phyloP scores from a whole-genome alignment of 1,140 invertebrate genomes.

The Andricus grossulariae region DNA sequence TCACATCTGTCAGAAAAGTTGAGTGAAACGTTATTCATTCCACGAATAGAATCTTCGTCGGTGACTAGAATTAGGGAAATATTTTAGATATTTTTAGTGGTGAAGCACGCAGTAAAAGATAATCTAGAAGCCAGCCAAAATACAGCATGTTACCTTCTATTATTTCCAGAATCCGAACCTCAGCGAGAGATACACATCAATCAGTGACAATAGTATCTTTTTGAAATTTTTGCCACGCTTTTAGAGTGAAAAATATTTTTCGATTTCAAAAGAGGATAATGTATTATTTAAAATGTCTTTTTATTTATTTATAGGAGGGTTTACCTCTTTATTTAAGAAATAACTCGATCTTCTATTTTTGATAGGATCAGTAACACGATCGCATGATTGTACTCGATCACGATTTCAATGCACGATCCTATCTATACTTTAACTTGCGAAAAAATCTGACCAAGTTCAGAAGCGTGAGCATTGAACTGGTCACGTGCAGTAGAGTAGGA shows the following conservation, averaged over 20 bases:
- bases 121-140: conserved; percentile 17
- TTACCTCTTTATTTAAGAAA: neutral
- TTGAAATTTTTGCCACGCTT: neutral
- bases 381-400: conserved; percentile 21
- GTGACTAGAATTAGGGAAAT: conserved; percentile 28
- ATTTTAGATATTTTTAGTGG: conserved; percentile 26
- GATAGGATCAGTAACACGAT: conserved; percentile 19
- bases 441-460: conserved; percentile 8
- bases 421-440: neutral
- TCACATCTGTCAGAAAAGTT: conserved; percentile 4
- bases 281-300: no score
- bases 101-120: conserved; percentile 20
- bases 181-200: conserved; percentile 2
- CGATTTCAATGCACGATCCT: conserved; percentile 24
- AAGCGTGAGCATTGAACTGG: conserved; percentile 27
- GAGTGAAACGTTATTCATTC: conserved; percentile 24
- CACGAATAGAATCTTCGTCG: conserved; percentile 21
- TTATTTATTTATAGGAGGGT: no score
- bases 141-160: conserved; percentile 27
- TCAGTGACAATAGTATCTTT: neutral
- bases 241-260: neutral
- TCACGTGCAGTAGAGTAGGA: neutral
- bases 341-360: neutral
- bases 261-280: no score
- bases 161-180: conserved; percentile 11